Percentiles rank a stretch among this genome's conserved stretches.
phyloP scores from a whole-genome alignment of 1,140 invertebrate genomes.

The Parasteatoda tepidariorum region DNA sequence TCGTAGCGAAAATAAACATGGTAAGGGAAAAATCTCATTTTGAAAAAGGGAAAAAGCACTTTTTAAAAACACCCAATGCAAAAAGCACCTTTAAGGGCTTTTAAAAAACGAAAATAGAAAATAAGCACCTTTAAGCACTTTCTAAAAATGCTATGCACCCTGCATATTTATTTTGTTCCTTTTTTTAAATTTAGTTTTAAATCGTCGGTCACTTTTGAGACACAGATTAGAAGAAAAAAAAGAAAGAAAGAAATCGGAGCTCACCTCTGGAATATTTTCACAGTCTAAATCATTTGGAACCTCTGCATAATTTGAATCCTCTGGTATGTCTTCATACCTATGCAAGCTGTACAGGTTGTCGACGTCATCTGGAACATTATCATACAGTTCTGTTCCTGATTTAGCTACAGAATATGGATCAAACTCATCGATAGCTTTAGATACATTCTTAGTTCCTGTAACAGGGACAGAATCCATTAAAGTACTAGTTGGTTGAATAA shows the following conservation, averaged over 20 bases:
- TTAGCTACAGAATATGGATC: conserved; percentile 44
- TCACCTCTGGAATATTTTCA: conserved; percentile 2
- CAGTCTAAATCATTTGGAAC: background rate
- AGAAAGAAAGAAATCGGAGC: background rate
- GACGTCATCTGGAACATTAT: conserved; percentile 38
- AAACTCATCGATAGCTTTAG: conserved; percentile 43
- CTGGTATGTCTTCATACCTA: conserved; percentile 58
- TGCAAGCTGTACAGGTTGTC: conserved; percentile 26
- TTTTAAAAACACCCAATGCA: no score
- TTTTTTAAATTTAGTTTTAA: no score
- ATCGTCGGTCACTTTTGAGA: no score
- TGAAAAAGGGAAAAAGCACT: no score
- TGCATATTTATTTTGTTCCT: no score
- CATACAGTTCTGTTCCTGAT: conserved; percentile 21
- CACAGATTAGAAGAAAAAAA: background rate
- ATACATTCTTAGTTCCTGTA: background rate
- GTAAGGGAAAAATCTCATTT: no score
- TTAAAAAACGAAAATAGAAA: no score
- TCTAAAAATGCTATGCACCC: no score
- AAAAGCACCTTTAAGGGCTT: no score
- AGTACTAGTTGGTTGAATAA: background rate
- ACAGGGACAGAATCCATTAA: background rate
- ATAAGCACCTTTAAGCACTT: no score
- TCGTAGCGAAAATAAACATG: no score
- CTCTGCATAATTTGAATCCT: conserved; percentile 21